Percentiles rank a stretch among this genome's conserved stretches.
Conservation (phyloP, 1,140 invertebrate genomes). For the Drosophila athabasca region DNA sequence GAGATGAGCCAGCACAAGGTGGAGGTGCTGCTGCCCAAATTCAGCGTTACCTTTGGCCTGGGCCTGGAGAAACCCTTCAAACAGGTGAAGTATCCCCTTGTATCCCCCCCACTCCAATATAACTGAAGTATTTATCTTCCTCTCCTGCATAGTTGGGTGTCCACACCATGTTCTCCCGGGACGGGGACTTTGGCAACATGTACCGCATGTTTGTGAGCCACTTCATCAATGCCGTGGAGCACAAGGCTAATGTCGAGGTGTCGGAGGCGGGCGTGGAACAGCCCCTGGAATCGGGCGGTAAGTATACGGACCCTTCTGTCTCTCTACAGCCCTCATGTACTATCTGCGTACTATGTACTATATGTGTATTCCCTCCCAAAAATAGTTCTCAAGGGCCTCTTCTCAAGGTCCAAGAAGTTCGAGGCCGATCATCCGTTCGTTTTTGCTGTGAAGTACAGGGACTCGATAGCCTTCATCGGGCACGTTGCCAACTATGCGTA, state of each 20-base stretch:
- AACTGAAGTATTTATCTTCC: constrained; percentile 19
- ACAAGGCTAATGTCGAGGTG: constrained; percentile 77
- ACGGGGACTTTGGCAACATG: constrained; percentile 86
- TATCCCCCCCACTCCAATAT: too few species aligned
- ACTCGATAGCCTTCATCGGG: constrained; percentile 76
- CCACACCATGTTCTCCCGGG: constrained; percentile 85
- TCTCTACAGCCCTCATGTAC: background rate
- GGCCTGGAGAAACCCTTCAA: constrained; percentile 85
- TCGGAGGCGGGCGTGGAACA: constrained; percentile 83
- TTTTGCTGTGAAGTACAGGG: constrained; percentile 72
- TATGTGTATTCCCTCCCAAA: background rate
- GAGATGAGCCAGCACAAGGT: constrained; percentile 78
- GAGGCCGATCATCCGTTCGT: constrained; percentile 78
- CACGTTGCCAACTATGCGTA: constrained; percentile 79
- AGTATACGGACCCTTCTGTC: constrained; percentile 7
- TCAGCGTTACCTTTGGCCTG: constrained; percentile 86
- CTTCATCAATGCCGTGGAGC: constrained; percentile 84
- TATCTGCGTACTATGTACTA: too few species aligned
- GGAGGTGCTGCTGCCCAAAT: constrained; percentile 86
- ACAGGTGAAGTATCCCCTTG: constrained; percentile 78
- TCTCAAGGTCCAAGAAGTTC: constrained; percentile 73
- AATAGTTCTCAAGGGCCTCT: constrained; percentile 69
- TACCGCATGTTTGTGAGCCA: constrained; percentile 86
- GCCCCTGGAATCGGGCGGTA: constrained; percentile 85
- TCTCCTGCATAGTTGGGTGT: constrained; percentile 85